Base-by-base conservation (phyloP, 2,113 vertebrate genomes). In the Xenopus laevis region DNA sequence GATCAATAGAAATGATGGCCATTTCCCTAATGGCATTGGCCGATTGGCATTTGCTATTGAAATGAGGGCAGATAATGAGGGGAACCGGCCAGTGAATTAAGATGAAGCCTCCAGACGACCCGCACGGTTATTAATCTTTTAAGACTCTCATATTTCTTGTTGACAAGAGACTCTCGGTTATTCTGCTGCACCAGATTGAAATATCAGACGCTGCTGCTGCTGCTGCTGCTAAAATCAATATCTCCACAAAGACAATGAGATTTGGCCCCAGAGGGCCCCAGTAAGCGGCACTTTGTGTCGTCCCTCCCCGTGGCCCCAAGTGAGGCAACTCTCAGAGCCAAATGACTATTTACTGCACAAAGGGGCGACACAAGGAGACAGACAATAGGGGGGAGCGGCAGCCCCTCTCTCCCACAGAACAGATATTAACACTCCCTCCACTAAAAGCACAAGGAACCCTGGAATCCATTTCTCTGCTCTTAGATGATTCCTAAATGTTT, bases 91-190 rank as follows among this genome's bases (percentile, higher is more conserved):
- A 91, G 91, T 92, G 91, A 93, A 93, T 93, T 93, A 93, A 93
- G 91, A 93, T 90, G n/a, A 92, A 89, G 90, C 90, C 91, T 92
- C 91, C 89, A 89, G 91, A 92, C 91, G 89, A 91, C 87, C 86
- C 88, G 89, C 82, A 83, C 89, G 87, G 91, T 92, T 92, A 93
- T 93, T 93, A 92, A 93, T 93, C 91, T 93, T 93, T 93, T 93
- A 92, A 93, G 91, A 93, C 89, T 90, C 91, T 93, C 91, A 93
- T 93, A 93, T 92, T 93, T 93, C 91, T 93, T 92, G 89, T 88
- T 91, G 91, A 92, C 91, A 91, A 86, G 89, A 91, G 88, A 91
- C 84, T 88, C 88, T 89, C 88, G 92, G 91, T 91, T 91, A 91
- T 84, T 86, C n/a, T n/a, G n/a, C 88, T 89, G 90, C 89, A 86